Evolutionary conservation across 2,113 vertebrate species (phyloP), one percentile per base, ranked within the genome.

Genomic region (Microcebus murinus): DNA sequence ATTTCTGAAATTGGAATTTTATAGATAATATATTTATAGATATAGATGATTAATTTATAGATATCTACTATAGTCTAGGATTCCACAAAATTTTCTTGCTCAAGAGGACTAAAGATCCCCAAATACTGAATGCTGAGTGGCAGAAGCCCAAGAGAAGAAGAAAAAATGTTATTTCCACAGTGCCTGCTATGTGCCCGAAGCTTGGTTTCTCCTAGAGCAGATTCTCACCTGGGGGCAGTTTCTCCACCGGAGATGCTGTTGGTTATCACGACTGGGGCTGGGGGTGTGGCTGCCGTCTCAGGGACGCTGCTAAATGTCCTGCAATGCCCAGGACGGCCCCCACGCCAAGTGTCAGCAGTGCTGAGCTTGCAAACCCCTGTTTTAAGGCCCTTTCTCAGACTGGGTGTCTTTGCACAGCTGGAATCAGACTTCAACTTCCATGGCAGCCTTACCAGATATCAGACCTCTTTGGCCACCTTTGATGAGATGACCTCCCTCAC

Each of bases 231-330:
- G 5, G 2, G 45, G 17, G 1, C 10, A 4, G 31, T 15, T 5
- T 61, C 20, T 27, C 39, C 45, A 17, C 3, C 8, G 27, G 77
- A 27, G 42, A 45, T 29, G 2, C n/a, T 14, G 42, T 31, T 17
- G 21, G 14, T 18, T 6, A 29, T 9, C 11, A 4, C 2, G 8
- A 4, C 45, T 15, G 3, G 67, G 52, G 87, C 13, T 0, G 0
- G 42, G 23, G 8, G 36, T 20, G 31, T 25, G 50, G 0, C 76
- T 55, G 52, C 27, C 23, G 15, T 11, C 13, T 27, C 7, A 83
- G 25, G 1, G 20, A 34, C 5, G 52, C 68, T 70, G n/a, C 29
- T 27, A 8, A 48, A 9, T 6, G 20, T 7, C 59, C 36, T 7
- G 8, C 4, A 10, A 6, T 0, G 27, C 90, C 15, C 42, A 29